Evolutionary conservation across 2,888 invertebrate genomes (phyloP).

Genomic region (Thelaira solivaga): DNA sequence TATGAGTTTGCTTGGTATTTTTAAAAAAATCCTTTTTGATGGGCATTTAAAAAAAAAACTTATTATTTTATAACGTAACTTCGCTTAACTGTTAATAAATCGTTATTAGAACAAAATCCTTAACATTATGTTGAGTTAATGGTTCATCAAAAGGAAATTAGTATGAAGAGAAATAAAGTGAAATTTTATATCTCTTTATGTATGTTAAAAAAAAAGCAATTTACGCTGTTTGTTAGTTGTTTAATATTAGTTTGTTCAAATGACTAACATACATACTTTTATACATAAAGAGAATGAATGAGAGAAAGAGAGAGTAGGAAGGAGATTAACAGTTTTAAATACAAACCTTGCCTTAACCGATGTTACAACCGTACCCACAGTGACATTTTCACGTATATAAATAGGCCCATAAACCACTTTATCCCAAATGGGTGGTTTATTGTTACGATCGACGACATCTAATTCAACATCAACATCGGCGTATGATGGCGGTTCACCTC

Average conservation of each 20-base stretch:
- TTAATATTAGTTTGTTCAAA: not conserved
- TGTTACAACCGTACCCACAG: constrained; percentile 98
- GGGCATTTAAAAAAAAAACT: not conserved
- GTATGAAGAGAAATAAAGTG: constrained; percentile 9
- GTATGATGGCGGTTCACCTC: constrained; percentile 92
- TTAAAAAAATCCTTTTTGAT: not conserved
- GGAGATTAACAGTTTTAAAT: constrained; percentile 79
- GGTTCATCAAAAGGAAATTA: constrained; percentile 13
- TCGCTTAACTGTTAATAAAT: constrained; percentile 13
- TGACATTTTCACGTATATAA: constrained; percentile 99
- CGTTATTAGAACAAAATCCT: constrained; percentile 21
- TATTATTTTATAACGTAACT: not conserved
- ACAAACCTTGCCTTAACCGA: constrained; percentile 98
- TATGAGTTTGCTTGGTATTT: not conserved
- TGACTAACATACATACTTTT: not conserved
- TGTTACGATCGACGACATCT: constrained; percentile 98
- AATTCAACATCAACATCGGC: constrained; percentile 98
- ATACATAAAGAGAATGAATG: not conserved
- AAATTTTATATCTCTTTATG: constrained; percentile 10
- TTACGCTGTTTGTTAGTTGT: not conserved
- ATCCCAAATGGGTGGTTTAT: constrained; percentile 98
- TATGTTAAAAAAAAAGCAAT: constrained; percentile 12
- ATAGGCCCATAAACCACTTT: constrained; percentile 96
- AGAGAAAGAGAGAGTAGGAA: constrained; percentile 2
- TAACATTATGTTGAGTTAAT: constrained; percentile 53